A percentile compares a stretch with the other conserved stretches of the same genome.
Evolutionary conservation across 2,113 vertebrate genomes (phyloP).

Genomic region (Gopherus flavomarginatus): DNA sequence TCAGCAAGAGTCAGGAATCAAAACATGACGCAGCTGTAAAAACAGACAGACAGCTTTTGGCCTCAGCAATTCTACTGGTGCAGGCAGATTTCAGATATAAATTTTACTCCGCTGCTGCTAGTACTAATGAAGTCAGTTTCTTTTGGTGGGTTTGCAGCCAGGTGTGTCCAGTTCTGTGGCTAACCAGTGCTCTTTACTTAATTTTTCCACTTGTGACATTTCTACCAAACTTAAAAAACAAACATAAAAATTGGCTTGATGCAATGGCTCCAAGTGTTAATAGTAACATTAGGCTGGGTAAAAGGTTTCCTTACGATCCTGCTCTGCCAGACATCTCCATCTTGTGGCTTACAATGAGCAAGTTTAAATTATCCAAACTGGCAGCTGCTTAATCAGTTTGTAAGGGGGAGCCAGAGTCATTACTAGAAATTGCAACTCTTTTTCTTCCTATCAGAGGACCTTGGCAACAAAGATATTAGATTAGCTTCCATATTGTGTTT

Average conservation of each 20-base stretch:
- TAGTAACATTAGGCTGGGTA: constrained; percentile 77
- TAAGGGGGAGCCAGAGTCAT: background rate
- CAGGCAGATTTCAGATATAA: constrained; percentile 85
- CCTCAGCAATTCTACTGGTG: constrained; percentile 81
- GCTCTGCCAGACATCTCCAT: constrained; percentile 76
- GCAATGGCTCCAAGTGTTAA: constrained; percentile 81
- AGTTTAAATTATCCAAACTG: constrained; percentile 43
- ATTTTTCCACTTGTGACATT: constrained; percentile 86
- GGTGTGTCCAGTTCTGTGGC: constrained; percentile 84
- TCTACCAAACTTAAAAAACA: constrained; percentile 84
- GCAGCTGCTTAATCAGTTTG: background rate
- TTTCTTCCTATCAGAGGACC: background rate
- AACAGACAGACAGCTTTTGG: constrained; percentile 83
- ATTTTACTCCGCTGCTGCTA: constrained; percentile 82
- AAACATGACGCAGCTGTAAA: constrained; percentile 89
- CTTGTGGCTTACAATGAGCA: constrained; percentile 65
- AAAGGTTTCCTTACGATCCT: constrained; percentile 69
- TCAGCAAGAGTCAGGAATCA: constrained; percentile 81
- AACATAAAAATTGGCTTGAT: constrained; percentile 84
- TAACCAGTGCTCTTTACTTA: constrained; percentile 79
- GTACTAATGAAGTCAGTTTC: constrained; percentile 84
- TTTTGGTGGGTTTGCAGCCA: constrained; percentile 83
- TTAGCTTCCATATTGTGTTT: background rate
- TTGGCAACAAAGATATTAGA: background rate
- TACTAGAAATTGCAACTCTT: background rate